A percentile compares a stretch with the other conserved stretches of the same genome.
phyloP scores from a whole-genome alignment of 2,113 vertebrate genomes.

The Lophochroa leadbeateri region DNA sequence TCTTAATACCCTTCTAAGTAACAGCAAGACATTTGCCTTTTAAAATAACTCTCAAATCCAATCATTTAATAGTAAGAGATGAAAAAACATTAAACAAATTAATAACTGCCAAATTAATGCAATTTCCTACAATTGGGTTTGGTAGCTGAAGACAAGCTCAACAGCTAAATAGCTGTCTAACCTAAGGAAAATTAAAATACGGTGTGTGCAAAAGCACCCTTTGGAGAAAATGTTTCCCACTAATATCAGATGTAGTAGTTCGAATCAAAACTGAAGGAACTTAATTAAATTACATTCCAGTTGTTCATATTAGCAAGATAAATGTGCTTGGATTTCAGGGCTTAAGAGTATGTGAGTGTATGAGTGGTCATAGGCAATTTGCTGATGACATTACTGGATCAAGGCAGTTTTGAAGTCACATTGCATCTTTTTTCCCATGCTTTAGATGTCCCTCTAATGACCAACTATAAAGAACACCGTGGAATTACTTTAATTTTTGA shows the following conservation, averaged over 20 bases:
- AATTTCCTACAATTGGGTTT: background rate
- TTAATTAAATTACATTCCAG: background rate
- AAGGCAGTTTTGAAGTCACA: background rate
- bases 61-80: slow-evolving; percentile 17
- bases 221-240: background rate
- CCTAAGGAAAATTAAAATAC: background rate
- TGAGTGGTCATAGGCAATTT: background rate
- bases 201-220: background rate
- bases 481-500: slow-evolving; percentile 21
- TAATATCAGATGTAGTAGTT: background rate
- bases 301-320: background rate
- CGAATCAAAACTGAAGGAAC: background rate
- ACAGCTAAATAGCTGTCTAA: background rate
- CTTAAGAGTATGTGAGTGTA: background rate
- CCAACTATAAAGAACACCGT: background rate
- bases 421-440: background rate
- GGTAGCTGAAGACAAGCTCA: slow-evolving; percentile 1
- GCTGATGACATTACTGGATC: background rate
- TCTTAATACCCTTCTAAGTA: background rate
- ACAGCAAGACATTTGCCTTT: slow-evolving; percentile 26
- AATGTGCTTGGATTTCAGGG: background rate
- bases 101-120: slow-evolving; percentile 51
- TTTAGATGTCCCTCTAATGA: background rate
- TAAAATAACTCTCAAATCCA: slow-evolving; percentile 11
- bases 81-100: slow-evolving; percentile 33